Evolutionary conservation across 1,140 invertebrate genomes (phyloP), one percentile per base, ranked within the genome.

Genomic region (Dysdera silvatica): DNA sequence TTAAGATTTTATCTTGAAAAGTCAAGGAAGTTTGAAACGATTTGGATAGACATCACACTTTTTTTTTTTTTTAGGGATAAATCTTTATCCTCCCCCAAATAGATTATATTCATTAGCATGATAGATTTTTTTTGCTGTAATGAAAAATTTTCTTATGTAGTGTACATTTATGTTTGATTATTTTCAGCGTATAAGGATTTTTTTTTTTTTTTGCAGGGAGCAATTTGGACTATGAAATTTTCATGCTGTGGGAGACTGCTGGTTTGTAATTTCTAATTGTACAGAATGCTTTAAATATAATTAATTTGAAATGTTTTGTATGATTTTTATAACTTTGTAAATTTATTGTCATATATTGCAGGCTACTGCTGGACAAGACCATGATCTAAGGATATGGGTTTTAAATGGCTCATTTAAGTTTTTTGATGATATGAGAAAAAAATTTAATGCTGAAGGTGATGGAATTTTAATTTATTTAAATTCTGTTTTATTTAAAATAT

Each of bases 191-290:
- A 28, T 29, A 31, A 23, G 23, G 18, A 32, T 51, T 56, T 52
- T 43, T 24, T 43, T 28, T 28, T 62, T 52, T 20, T 41, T 20
- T 48, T 56, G 18, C 41, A 71, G 68, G 91, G 91, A 31, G 90
- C 95, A 4, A 88, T 98, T 68, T 99, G 95, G 95, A 95, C 91
- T 67, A 96, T 98, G 88, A 97, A 98, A 78, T 98, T 98, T 75
- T 96, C 93, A 47, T 86, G 85, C 26, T 97, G 93, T 78, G 95
- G 95, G 0, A 80, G 91, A 48, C 77, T 98, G 40, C 75, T 98
- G 59, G 75, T 76, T 71, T 70, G 12, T 18, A 12, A 23, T 33
- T 35, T 24, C 8, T 18, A 31, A 24, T 24, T 14, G 35, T 33
- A 23, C n/a, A 37, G n/a, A 37, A 8, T 37, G 8, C n/a, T 10